Base-by-base conservation (phyloP, 2,797 vertebrate species). In the Anguilla anguilla region DNA sequence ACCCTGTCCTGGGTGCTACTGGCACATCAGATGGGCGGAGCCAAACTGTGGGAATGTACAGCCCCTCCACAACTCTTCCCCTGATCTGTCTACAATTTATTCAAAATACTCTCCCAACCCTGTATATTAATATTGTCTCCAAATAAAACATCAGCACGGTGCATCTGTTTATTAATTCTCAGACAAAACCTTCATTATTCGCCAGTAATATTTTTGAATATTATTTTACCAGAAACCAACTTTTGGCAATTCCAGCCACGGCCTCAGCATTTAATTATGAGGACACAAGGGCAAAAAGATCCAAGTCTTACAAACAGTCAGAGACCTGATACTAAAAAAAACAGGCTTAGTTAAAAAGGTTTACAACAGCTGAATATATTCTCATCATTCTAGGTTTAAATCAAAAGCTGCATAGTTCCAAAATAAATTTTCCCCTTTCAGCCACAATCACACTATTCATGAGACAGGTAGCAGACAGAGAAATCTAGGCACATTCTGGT, bases 241-340 rank as follows among this genome's bases (percentile, higher is more conserved):
- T 59, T 61, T 25, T 61, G 35, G 77, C 15, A 82, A 82, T 87
- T 82, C 46, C 43, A 53, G 59, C 22, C 79, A 87, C 86, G 67
- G 79, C 53, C 86, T 87, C 86, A 83, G 31, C 59, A 83, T 83
- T 55, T n/a, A 86, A 86, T 86, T 53, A 79, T 11, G 51, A 79
- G 79, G 86, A 81, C 69, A 81, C 19, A 15, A 81, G 4, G 35
- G 39, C 22, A 61, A n/a, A 67, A 81, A 77, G 86, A 79, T 49
- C 67, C n/a, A 35, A 74, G 15, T 74, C 49, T 49, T 35, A 79
- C 35, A 35, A 86, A 39, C 35, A 3, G 61, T 67, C 22, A 49
- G n/a, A 86, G 19, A 55, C 53, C n/a, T 49, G 51, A 69, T 86
- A 13, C 43, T 55, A 53, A 19, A 57, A 86, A 77, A 13, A 31